phyloP scores from a whole-genome alignment of 2,113 vertebrate genomes.

The Oryzias melastigma region DNA sequence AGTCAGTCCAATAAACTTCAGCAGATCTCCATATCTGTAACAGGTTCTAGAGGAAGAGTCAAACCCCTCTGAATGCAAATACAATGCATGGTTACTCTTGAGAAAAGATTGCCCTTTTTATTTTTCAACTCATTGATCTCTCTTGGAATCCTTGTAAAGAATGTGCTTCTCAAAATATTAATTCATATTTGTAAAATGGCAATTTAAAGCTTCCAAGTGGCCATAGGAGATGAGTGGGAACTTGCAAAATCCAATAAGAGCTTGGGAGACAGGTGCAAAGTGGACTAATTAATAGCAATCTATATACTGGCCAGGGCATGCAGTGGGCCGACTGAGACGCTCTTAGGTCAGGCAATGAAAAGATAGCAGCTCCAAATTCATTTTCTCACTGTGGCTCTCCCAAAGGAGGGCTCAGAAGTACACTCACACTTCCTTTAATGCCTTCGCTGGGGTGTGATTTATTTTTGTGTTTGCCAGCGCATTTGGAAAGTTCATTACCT shows the following conservation, averaged over 20 bases:
- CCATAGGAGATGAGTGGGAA: constrained; percentile 59
- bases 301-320: constrained; percentile 67
- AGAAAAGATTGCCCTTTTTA: constrained; percentile 37
- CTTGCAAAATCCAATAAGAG: constrained; percentile 63
- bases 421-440: constrained; percentile 72
- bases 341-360: constrained; percentile 77
- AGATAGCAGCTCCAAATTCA: constrained; percentile 73
- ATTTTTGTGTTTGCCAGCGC: constrained; percentile 76
- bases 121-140: constrained; percentile 24
- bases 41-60: constrained; percentile 43
- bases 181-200: constrained; percentile 70
- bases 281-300: constrained; percentile 77
- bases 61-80: constrained; percentile 60
- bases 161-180: constrained; percentile 62
- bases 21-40: constrained; percentile 36
- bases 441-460: constrained; percentile 73
- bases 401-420: constrained; percentile 66
- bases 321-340: constrained; percentile 63
- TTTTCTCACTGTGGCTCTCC: constrained; percentile 70
- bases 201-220: constrained; percentile 58
- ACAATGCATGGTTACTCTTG: constrained; percentile 37
- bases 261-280: constrained; percentile 72
- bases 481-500: constrained; percentile 79
- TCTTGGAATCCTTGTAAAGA: constrained; percentile 54
- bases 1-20: constrained; percentile 38